Conservation (phyloP, 2,113 vertebrate species). For the Dicrurus megarhynchus region DNA sequence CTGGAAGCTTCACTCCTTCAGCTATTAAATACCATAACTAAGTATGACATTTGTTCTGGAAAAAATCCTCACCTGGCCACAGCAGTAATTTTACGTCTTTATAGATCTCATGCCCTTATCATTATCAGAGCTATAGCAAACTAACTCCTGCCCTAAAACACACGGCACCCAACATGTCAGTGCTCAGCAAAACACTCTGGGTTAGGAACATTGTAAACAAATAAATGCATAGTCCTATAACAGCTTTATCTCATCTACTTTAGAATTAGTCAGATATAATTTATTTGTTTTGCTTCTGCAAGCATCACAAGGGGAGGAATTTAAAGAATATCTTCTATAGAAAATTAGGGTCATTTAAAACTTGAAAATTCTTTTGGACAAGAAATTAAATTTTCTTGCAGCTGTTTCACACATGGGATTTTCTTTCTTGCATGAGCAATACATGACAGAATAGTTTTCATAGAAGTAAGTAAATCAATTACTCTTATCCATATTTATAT, state of each 20-base stretch:
- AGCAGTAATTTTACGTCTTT: not conserved
- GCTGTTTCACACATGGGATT: not conserved
- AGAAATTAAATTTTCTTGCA: not conserved
- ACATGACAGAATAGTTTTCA: not conserved
- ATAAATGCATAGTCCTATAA: not conserved
- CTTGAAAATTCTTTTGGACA: not conserved
- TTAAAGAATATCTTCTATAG: not conserved
- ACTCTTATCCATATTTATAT: not conserved
- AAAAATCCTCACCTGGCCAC: not conserved
- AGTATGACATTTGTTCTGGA: not conserved
- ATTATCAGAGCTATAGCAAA: not conserved
- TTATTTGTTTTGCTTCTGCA: not conserved
- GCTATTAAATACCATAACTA: not conserved
- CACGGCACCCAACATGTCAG: not conserved
- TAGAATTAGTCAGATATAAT: not conserved
- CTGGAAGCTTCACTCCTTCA: not conserved
- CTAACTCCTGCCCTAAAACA: not conserved
- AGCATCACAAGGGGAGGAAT: not conserved
- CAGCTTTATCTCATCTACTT: not conserved
- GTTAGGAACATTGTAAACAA: not conserved
- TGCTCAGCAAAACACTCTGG: not conserved
- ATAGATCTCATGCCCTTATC: not conserved
- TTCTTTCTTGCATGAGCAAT: not conserved
- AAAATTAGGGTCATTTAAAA: not conserved
- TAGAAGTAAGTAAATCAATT: not conserved